Evolutionary conservation across 2,888 invertebrate species (phyloP), one percentile per base, ranked within the genome.

Genomic region (Linnaemya tessellans): DNA sequence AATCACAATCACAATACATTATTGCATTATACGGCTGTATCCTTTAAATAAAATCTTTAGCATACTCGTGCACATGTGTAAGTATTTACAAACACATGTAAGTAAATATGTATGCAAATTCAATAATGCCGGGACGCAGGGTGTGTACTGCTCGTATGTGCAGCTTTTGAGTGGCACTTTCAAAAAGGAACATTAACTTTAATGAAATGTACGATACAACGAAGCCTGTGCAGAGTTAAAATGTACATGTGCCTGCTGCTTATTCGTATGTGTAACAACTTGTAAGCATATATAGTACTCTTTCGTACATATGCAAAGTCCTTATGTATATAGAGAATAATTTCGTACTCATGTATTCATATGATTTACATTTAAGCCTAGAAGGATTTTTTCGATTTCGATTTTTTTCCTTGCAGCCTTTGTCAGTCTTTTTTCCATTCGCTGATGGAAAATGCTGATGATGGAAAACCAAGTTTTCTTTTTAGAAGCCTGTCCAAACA

Each of bases 181-280:
- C 25, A 49, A 68, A 79, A 79, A 75, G 78, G 78, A 68, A 80
- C 84, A 67, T 81, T 73, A 78, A 84, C 81, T 84, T 81, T 81
- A 84, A 84, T 84, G 73, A 77, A 71, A 70, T 80, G 51, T 77
- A 38, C 80, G 60, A 84, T 73, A 80, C 78, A 84, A 81, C 11
- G 41, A 41, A 77, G 67, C 49, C 80, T 73, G 77, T 73, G 65
- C 73, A 73, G 56, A 51, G 41, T 1, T 18, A 30, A n/a, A 46
- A 25, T 3, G 5, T 43, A 18, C 38, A 20, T 18, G 38, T 60
- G 60, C 15, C 58, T 60, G 60, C 58, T 38, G 60, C 38, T 60
- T 60, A n/a, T n/a, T n/a, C n/a, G n/a, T n/a, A 13, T 38, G 20
- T 60, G 5, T 0, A 35, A 15, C 9, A 38, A 11, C 2, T 30